Conservation (phyloP, 2,797 vertebrate genomes). For the Megalops cyprinoides region DNA sequence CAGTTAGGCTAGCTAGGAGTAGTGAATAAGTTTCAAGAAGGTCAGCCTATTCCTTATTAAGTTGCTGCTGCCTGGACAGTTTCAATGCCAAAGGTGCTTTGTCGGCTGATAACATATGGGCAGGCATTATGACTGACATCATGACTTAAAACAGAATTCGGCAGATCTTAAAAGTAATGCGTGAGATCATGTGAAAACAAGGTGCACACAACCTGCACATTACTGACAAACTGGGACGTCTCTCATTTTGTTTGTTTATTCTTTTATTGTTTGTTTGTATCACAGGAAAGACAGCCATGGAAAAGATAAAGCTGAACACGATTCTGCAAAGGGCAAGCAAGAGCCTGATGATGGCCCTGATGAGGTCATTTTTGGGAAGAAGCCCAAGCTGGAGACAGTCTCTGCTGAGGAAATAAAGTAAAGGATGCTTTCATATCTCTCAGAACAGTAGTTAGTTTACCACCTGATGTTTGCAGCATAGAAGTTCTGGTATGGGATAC, state of each 20-base stretch:
- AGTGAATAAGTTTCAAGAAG: neutral
- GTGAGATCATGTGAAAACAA: neutral
- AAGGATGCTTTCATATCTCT: conserved; percentile 35
- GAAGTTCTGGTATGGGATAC: too few relatives aligned
- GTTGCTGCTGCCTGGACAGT: too few relatives aligned
- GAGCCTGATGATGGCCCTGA: conserved; percentile 77
- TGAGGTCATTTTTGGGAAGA: conserved; percentile 81
- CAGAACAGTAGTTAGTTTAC: neutral
- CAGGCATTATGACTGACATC: too few relatives aligned
- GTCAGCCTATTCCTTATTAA: neutral
- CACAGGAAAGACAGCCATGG: conserved; percentile 72
- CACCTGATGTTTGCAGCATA: too few relatives aligned
- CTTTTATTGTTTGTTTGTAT: conserved; percentile 6
- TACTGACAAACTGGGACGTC: too few relatives aligned
- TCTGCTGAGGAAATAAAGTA: conserved; percentile 84
- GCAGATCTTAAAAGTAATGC: neutral
- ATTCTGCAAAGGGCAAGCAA: conserved; percentile 69
- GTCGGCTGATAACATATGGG: too few relatives aligned
- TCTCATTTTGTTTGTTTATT: neutral
- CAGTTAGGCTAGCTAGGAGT: too few relatives aligned
- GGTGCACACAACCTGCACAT: too few relatives aligned
- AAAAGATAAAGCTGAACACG: conserved; percentile 55
- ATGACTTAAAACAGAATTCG: too few relatives aligned
- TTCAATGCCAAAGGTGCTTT: too few relatives aligned
- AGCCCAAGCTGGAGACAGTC: conserved; percentile 75